Evolutionary conservation across 2,888 invertebrate genomes (phyloP).

Genomic region (Crioceris asparagi): DNA sequence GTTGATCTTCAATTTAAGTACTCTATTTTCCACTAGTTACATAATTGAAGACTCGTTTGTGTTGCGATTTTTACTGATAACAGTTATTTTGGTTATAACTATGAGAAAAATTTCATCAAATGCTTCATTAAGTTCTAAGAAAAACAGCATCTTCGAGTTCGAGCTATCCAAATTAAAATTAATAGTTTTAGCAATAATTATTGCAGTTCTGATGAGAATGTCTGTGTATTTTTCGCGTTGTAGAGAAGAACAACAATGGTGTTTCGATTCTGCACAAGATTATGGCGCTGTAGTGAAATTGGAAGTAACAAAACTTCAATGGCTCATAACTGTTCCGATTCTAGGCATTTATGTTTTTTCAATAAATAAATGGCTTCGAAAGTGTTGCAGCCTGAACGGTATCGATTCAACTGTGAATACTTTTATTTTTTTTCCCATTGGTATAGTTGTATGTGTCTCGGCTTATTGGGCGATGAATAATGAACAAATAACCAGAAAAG

Average conservation of each 20-base stretch:
- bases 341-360: constrained; percentile 52
- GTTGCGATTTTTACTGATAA: constrained; percentile 57
- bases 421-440: constrained; percentile 52
- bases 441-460: constrained; percentile 54
- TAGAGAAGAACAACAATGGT: constrained; percentile 79
- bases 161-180: constrained; percentile 36
- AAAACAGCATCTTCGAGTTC: constrained; percentile 14
- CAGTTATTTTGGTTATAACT: constrained; percentile 37
- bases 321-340: constrained; percentile 47
- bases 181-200: constrained; percentile 39
- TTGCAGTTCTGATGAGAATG: constrained; percentile 47
- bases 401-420: constrained; percentile 50
- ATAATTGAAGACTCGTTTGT: constrained; percentile 80
- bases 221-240: constrained; percentile 70
- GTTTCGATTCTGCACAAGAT: constrained; percentile 26
- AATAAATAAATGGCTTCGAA: constrained; percentile 53
- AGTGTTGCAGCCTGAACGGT: constrained; percentile 67
- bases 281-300: constrained; percentile 15
- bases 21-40: constrained; percentile 82
- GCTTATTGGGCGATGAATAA: constrained; percentile 63
- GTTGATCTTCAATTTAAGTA: constrained; percentile 50
- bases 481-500: too few relatives aligned
- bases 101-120: constrained; percentile 15
- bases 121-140: too few relatives aligned
- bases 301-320: constrained; percentile 39